A percentile compares a stretch with the other conserved stretches of the same genome.
phyloP scores from a whole-genome alignment of 2,113 vertebrate species.

The Toxotes jaculatrix region DNA sequence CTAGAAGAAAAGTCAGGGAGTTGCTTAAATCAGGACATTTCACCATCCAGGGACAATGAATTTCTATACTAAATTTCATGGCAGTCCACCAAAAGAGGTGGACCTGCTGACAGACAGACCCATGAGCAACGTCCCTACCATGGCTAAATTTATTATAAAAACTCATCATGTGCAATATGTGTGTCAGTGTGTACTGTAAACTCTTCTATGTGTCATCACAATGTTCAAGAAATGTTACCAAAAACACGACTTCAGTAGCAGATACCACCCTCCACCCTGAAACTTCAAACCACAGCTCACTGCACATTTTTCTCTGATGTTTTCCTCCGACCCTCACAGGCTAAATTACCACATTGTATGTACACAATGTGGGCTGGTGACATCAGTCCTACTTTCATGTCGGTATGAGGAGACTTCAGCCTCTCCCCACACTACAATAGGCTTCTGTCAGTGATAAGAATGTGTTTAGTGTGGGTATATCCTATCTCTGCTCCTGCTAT shows the following conservation, averaged over 20 bases:
- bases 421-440: constrained; percentile 56
- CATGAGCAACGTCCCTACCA: background rate
- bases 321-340: constrained; percentile 17
- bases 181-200: background rate
- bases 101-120: background rate
- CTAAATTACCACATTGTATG: constrained; percentile 43
- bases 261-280: background rate
- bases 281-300: background rate
- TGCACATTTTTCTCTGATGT: background rate
- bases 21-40: background rate
- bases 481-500: constrained; percentile 49
- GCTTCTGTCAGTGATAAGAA: constrained; percentile 53
- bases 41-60: background rate
- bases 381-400: constrained; percentile 62
- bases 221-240: background rate
- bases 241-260: background rate
- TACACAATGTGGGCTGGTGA: constrained; percentile 53
- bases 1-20: too few species aligned
- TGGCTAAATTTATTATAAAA: background rate
- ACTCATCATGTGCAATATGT: too few species aligned
- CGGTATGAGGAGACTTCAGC: constrained; percentile 28
- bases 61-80: background rate
- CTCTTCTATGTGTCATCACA: background rate
- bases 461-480: constrained; percentile 43
- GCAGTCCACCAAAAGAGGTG: background rate